Evolutionary conservation across 2,888 invertebrate species (phyloP).

Genomic region (Ormia ochracea): DNA sequence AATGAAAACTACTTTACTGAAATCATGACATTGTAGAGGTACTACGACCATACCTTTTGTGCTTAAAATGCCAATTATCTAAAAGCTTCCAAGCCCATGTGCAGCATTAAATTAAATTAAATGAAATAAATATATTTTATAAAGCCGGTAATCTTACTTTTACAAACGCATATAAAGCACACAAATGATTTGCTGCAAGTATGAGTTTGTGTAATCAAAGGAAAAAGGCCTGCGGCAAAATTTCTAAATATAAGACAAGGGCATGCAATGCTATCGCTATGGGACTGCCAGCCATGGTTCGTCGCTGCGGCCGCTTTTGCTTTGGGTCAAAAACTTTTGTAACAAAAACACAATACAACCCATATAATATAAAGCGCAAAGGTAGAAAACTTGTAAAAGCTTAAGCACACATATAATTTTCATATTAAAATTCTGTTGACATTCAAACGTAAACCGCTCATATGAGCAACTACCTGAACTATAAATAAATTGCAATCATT

Average conservation of each 20-base stretch:
- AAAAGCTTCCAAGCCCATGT: constrained; percentile 1
- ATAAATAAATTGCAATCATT: neutral
- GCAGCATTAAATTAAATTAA: neutral
- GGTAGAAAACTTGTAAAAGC: constrained; percentile 6
- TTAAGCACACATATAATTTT: constrained; percentile 30
- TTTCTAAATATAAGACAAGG: neutral
- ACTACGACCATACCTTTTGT: neutral
- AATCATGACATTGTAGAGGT: too few relatives aligned
- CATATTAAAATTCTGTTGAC: constrained; percentile 10
- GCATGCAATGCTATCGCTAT: neutral
- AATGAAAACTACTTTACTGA: neutral
- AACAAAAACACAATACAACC: neutral
- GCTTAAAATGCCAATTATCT: constrained; percentile 8
- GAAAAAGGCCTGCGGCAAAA: neutral
- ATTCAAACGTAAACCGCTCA: neutral
- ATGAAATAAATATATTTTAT: constrained; percentile 1
- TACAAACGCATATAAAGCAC: neutral
- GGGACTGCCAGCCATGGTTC: constrained; percentile 14
- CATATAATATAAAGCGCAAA: constrained; percentile 11
- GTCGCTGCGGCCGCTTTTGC: constrained; percentile 12
- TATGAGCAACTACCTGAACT: neutral
- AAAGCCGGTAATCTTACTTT: constrained; percentile 8
- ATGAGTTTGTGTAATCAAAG: constrained; percentile 33
- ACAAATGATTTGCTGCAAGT: neutral
- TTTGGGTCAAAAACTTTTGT: constrained; percentile 6